Conservation (phyloP, 2,797 vertebrate genomes). For the Ptychadena robeensis region DNA sequence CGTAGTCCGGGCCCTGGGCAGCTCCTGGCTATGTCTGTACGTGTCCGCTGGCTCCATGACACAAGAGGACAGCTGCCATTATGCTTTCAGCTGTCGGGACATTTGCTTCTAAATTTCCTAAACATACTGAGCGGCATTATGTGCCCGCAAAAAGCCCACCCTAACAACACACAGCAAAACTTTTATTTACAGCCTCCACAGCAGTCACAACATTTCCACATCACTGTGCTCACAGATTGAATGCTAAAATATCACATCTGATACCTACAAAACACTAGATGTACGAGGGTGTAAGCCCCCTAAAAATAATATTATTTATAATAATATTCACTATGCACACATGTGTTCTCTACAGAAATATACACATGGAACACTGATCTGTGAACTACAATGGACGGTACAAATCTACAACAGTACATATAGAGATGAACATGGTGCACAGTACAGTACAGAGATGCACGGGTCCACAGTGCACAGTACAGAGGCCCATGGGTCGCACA, state of each 20-base stretch:
- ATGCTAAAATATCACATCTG: too few relatives aligned
- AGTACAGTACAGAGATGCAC: too few relatives aligned
- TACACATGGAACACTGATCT: too few relatives aligned
- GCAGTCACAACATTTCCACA: too few relatives aligned
- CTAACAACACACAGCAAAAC: slow-evolving; percentile 1
- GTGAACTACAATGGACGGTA: too few relatives aligned
- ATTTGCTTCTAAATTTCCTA: slow-evolving; percentile 42
- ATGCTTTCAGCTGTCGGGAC: slow-evolving; percentile 52
- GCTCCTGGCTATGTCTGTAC: slow-evolving; percentile 26
- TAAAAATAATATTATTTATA: background rate
- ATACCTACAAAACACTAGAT: background rate
- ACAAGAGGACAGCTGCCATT: slow-evolving; percentile 56
- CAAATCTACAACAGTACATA: too few relatives aligned
- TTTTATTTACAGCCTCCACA: background rate
- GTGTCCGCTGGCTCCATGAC: slow-evolving; percentile 42
- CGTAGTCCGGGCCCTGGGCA: slow-evolving; percentile 11
- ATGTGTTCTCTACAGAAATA: too few relatives aligned
- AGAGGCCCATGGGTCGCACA: too few relatives aligned
- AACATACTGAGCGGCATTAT: slow-evolving; percentile 25
- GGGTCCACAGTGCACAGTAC: too few relatives aligned
- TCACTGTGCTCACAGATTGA: background rate
- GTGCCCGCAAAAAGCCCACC: background rate
- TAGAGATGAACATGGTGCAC: too few relatives aligned
- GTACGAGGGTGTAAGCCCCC: background rate
- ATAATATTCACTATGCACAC: too few relatives aligned